phyloP scores from a whole-genome alignment of 2,888 invertebrate species.

The Thereva unica region DNA sequence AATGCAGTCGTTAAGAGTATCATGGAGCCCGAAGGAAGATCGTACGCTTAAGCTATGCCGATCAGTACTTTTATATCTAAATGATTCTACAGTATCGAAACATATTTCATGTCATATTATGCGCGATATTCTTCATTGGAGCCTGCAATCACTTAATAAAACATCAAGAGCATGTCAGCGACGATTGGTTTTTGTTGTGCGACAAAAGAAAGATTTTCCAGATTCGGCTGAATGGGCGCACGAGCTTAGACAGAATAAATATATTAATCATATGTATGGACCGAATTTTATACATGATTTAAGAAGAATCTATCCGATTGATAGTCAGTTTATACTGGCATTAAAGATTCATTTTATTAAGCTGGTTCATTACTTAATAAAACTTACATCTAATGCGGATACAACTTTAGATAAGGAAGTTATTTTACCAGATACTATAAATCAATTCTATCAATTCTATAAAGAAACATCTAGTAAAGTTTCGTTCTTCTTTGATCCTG shows the following conservation, averaged over 20 bases:
- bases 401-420: constrained; percentile 36
- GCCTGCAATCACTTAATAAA: constrained; percentile 64
- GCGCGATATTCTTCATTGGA: constrained; percentile 64
- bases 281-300: constrained; percentile 54
- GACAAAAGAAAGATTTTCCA: constrained; percentile 63
- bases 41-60: constrained; percentile 69
- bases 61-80: constrained; percentile 63
- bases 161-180: constrained; percentile 71
- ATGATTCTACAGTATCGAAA: constrained; percentile 55
- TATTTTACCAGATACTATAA: constrained; percentile 52
- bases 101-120: constrained; percentile 58
- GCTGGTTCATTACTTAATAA: constrained; percentile 50
- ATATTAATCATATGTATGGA: constrained; percentile 58
- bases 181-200: constrained; percentile 66
- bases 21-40: constrained; percentile 73
- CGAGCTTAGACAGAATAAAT: constrained; percentile 64
- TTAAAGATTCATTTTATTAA: constrained; percentile 54
- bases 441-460: constrained; percentile 50
- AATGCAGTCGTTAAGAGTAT: constrained; percentile 65
- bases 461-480: constrained; percentile 37
- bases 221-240: constrained; percentile 66
- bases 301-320: constrained; percentile 49
- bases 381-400: constrained; percentile 48
- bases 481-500: constrained; percentile 53
- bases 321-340: constrained; percentile 49